Evolutionary conservation across 2,113 vertebrate genomes (phyloP).

Genomic region (Nycticorax nycticorax): DNA sequence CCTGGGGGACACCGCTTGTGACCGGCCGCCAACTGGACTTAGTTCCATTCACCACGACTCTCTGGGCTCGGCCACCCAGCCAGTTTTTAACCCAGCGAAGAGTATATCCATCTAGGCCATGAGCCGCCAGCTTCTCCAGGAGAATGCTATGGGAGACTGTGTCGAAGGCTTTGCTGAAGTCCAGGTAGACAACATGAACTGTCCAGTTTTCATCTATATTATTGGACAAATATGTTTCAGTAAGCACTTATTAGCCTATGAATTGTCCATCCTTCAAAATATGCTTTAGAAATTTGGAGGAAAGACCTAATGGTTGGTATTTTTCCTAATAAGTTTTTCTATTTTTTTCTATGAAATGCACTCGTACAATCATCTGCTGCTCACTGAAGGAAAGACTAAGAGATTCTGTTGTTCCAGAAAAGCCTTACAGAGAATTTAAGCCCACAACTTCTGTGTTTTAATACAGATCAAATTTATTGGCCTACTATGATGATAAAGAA

Average conservation of each 20-base stretch:
- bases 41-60: too few species aligned
- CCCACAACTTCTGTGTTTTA: background rate
- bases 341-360: background rate
- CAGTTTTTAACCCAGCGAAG: too few species aligned
- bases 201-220: background rate
- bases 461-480: background rate
- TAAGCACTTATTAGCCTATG: background rate
- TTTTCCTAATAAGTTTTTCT: background rate
- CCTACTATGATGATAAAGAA: background rate
- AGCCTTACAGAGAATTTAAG: background rate
- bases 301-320: background rate
- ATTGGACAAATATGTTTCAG: accelerated
- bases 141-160: too few species aligned
- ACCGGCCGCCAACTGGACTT: too few species aligned
- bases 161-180: too few species aligned
- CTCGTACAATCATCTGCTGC: background rate
- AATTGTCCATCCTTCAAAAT: background rate
- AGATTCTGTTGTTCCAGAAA: background rate
- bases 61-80: too few species aligned
- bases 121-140: too few species aligned
- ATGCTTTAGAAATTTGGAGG: background rate
- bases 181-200: too few species aligned
- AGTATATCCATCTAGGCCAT: too few species aligned
- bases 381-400: background rate
- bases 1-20: too few species aligned